Percentiles rank a stretch among this genome's conserved stretches.
These are phyloP conservation scores for Leuciscus waleckii DNA, from an alignment of 2,797 vertebrate genomes.

Conservation along the genomic window DNA sequence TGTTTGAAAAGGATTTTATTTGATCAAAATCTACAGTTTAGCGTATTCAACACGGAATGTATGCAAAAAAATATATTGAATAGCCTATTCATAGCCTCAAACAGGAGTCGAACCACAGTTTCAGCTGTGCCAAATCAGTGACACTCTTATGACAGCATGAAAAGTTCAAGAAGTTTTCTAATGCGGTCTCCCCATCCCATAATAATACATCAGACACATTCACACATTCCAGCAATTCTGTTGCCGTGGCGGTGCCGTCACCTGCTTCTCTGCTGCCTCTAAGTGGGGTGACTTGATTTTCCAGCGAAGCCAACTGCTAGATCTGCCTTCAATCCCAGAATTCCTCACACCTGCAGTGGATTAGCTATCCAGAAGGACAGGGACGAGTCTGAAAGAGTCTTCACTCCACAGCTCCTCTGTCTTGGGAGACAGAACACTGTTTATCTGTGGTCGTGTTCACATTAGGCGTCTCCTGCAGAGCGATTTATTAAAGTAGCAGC, in stretches of 20 bases:
- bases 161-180: constrained; percentile 15
- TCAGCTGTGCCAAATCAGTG: constrained; percentile 20
- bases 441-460: background rate
- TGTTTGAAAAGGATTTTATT: background rate
- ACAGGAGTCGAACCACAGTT: background rate
- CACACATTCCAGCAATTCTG: constrained; percentile 50
- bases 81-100: background rate
- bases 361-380: constrained; percentile 61
- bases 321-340: constrained; percentile 53
- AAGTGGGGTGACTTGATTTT: constrained; percentile 47
- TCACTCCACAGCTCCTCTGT: constrained; percentile 40
- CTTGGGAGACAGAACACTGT: constrained; percentile 15
- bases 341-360: constrained; percentile 67
- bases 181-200: constrained; percentile 11
- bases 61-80: background rate
- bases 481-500: constrained; percentile 6
- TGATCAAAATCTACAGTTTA: background rate
- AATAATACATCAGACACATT: constrained; percentile 37
- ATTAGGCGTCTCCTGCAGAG: constrained; percentile 3
- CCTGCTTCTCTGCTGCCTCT: constrained; percentile 21
- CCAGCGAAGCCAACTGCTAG: constrained; percentile 47
- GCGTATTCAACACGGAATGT: background rate
- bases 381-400: constrained; percentile 29
- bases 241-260: constrained; percentile 32
- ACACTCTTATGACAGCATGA: background rate